Evolutionary conservation across 2,797 vertebrate genomes (phyloP), one percentile per base, ranked within the genome.

Genomic region (Tenualosa ilisha): DNA sequence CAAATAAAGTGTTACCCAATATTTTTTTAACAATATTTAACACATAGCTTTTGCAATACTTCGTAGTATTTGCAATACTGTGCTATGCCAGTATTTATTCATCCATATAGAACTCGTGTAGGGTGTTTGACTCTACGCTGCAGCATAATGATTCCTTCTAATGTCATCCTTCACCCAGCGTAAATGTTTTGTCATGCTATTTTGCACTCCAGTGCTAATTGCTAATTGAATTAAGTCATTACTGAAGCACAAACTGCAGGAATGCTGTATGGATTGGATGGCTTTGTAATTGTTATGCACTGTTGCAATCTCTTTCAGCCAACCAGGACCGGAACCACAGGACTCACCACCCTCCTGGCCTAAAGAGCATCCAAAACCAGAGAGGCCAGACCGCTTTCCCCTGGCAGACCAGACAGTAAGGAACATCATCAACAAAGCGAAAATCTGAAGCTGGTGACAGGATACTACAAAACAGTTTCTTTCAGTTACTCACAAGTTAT

Each of bases 361-460:
- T 92, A 91, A 91, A n/a, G 65, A 79, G 84, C 90, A 85, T 84
- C 85, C 84, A 85, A 89, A 91, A 91, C 82, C 90, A 91, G 90
- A 94, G 91, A 93, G 91, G 92, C 90, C 54, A 72, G 37, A 84
- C 91, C 12, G 88, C 89, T 90, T 91, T 91, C 91, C 84, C 92
- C 93, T 92, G 92, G 84, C 91, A 92, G 89, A 85, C 88, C 92
- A 91, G 91, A 93, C 90, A 93, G 93, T 95, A 90, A 93, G 93
- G 90, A 87, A 6, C 26, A 68, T 17, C 61, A 75, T 15, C 31
- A 17, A 75, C 31, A 40, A 43, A 75, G 12, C 68, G 15, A 75
- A 75, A 75, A 26, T 3, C 63, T 72, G 11, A 72, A 12, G 65
- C 31, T 72, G 15, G 26, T 40, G 24, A 31, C 13, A 72, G 24